Conservation (phyloP, 23 tunicate genomes). For the Phallusia fumigata region DNA sequence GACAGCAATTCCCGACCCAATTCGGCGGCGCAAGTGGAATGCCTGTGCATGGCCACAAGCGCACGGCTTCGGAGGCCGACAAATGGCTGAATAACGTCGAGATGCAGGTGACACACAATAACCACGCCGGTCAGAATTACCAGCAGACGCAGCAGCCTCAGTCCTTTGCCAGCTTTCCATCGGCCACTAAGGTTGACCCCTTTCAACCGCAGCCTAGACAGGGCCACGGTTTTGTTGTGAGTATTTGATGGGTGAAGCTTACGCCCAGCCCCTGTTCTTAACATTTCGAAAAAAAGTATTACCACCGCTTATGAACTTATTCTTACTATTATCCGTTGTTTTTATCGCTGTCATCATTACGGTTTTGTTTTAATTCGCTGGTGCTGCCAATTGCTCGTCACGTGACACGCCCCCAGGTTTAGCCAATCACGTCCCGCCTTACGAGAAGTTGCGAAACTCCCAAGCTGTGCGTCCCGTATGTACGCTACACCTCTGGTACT, state of each 20-base stretch:
- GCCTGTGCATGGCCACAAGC: constrained; percentile 25
- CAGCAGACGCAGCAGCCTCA: constrained; percentile 1
- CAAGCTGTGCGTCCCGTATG: too few relatives aligned
- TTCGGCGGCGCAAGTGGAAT: constrained; percentile 18
- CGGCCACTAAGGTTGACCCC: background rate
- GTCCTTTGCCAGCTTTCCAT: background rate
- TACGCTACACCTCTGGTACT: too few relatives aligned
- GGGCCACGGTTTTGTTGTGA: constrained; percentile 1
- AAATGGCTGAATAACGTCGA: constrained; percentile 69
- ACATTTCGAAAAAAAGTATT: too few relatives aligned
- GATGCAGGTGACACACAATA: constrained; percentile 37
- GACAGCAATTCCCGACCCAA: constrained; percentile 34
- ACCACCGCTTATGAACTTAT: too few relatives aligned
- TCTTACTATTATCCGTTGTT: too few relatives aligned
- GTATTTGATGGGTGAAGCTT: background rate
- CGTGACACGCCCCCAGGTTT: background rate
- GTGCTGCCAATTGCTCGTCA: background rate
- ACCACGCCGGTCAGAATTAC: background rate
- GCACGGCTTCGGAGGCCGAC: constrained; percentile 87
- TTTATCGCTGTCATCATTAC: too few relatives aligned
- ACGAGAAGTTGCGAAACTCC: too few relatives aligned
- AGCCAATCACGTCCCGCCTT: background rate
- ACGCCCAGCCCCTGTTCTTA: too few relatives aligned
- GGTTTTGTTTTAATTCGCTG: too few relatives aligned
- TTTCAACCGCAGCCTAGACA: background rate